Evolutionary conservation across 1,140 invertebrate genomes (phyloP).

Genomic region (Cyrtorhinus lividipennis): DNA sequence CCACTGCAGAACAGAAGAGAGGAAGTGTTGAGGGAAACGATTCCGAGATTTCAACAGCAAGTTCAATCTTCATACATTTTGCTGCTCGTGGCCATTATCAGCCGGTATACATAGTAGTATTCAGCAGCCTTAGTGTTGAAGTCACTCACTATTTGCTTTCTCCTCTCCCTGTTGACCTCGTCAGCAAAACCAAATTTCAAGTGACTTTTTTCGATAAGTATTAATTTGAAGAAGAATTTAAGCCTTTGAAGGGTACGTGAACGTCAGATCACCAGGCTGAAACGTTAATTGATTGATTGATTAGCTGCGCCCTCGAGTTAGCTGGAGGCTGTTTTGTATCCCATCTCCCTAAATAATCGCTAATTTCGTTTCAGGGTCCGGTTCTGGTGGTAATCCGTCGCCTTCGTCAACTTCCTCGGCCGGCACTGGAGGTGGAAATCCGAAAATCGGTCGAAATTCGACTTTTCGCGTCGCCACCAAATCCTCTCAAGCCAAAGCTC

Average conservation of each 20-base stretch:
- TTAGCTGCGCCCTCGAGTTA: no score
- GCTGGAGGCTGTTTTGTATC: no score
- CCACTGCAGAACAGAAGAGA: constrained; percentile 50
- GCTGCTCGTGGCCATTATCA: not conserved
- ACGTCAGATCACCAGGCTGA: no score
- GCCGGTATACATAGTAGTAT: not conserved
- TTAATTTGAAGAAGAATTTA: no score
- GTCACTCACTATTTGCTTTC: constrained; percentile 75
- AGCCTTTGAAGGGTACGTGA: no score
- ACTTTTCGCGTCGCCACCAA: constrained; percentile 22
- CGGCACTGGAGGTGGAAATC: not conserved
- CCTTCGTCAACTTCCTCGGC: not conserved
- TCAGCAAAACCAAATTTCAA: constrained; percentile 99
- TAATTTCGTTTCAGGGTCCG: not conserved
- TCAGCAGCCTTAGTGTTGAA: not conserved
- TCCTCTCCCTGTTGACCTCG: constrained; percentile 76
- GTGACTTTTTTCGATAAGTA: no score
- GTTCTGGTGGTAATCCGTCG: constrained; percentile 3
- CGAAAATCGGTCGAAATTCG: constrained; percentile 16
- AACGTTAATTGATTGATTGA: no score
- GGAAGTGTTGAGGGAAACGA: no score
- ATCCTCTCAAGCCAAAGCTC: constrained; percentile 13
- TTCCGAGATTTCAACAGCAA: no score
- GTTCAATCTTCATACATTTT: not conserved
- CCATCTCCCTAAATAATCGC: no score